phyloP scores from a whole-genome alignment of 2,888 invertebrate species.

The Lamproptera curius region DNA sequence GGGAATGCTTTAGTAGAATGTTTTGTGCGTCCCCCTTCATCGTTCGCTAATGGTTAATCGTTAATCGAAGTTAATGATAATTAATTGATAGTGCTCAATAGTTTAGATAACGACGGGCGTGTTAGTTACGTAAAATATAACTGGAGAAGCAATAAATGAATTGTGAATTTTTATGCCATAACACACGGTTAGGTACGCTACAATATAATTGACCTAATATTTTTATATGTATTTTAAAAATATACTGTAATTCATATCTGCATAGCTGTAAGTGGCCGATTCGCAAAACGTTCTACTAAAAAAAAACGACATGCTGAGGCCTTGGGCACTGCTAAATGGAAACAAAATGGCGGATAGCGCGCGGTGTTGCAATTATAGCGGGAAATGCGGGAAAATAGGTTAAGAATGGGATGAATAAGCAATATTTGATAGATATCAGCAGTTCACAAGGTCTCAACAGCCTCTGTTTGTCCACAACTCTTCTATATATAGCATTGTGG shows the following conservation, averaged over 20 bases:
- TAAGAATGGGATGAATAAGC: conserved; percentile 14
- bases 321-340: conserved; percentile 31
- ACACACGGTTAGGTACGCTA: conserved; percentile 54
- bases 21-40: conserved; percentile 57
- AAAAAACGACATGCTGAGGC: conserved; percentile 29
- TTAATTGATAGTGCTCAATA: conserved; percentile 73
- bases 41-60: conserved; percentile 56
- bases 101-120: conserved; percentile 48
- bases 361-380: conserved; percentile 1
- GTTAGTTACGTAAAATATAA: conserved; percentile 37
- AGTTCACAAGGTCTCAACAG: conserved; percentile 37
- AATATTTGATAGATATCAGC: conserved; percentile 12
- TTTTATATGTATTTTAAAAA: conserved; percentile 76
- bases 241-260: conserved; percentile 75
- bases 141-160: conserved; percentile 65
- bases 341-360: background rate
- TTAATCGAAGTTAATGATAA: conserved; percentile 41
- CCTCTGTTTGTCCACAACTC: conserved; percentile 43
- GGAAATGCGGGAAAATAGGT: conserved; percentile 4
- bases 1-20: conserved; percentile 56
- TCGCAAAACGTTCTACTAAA: conserved; percentile 68
- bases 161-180: conserved; percentile 61
- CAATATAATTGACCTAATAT: conserved; percentile 65
- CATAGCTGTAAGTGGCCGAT: conserved; percentile 66
- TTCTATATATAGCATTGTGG: conserved; percentile 48